These are phyloP conservation scores for Arge pagana DNA, from an alignment of 2,888 invertebrate genomes.

Conservation along the genomic window DNA sequence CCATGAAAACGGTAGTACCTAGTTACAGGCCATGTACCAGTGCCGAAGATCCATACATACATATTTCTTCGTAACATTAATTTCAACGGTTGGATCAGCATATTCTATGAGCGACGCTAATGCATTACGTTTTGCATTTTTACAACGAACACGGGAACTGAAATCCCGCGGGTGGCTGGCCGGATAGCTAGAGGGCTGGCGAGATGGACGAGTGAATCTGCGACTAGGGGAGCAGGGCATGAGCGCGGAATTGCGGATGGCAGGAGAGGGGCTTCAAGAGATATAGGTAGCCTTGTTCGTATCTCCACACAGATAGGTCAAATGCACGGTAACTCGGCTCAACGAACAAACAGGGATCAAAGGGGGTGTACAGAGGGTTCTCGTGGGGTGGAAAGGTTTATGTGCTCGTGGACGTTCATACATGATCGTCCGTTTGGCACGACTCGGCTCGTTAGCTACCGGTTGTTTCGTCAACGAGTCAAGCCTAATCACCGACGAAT, in stretches of 20 bases:
- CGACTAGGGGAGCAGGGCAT: no score
- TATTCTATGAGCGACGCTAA: neutral
- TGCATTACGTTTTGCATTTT: neutral
- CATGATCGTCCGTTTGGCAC: constrained; percentile 12
- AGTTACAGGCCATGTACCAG: constrained; percentile 29
- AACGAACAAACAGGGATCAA: constrained; percentile 15
- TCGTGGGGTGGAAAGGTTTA: no score
- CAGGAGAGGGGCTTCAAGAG: no score
- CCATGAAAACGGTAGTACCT: constrained; percentile 20
- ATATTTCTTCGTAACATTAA: neutral
- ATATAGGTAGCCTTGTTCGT: no score
- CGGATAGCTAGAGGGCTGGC: no score
- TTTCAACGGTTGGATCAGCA: neutral
- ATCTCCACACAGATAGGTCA: no score
- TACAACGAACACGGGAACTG: no score
- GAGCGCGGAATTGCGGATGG: no score
- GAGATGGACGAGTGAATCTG: no score
- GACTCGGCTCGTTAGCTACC: constrained; percentile 39
- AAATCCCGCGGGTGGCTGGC: no score
- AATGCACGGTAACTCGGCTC: no score
- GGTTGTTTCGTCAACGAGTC: constrained; percentile 42
- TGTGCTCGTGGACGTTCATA: constrained; percentile 13
- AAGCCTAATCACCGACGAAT: constrained; percentile 46
- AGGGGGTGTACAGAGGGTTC: no score
- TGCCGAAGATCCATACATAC: neutral